Percentiles rank a stretch among this genome's conserved stretches.
Evolutionary conservation across 2,113 vertebrate species (phyloP).

Genomic region (Lophura nycthemera): DNA sequence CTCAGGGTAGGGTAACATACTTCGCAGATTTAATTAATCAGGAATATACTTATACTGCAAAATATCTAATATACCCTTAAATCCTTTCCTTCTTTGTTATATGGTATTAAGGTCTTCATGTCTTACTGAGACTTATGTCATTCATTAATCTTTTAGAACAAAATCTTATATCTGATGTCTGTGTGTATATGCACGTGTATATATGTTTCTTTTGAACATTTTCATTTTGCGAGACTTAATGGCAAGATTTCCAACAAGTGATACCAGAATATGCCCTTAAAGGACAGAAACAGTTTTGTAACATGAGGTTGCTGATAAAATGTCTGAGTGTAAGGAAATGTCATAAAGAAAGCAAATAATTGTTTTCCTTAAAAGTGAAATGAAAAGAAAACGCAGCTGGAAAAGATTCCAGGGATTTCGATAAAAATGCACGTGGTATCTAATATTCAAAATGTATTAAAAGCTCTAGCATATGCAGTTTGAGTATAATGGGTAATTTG

Average conservation of each 20-base stretch:
- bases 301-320: not conserved
- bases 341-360: not conserved
- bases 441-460: not conserved
- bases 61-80: constrained; percentile 60
- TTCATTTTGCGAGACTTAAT: not conserved
- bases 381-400: not conserved
- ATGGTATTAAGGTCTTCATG: constrained; percentile 15
- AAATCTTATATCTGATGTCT: not conserved
- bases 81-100: constrained; percentile 32
- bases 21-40: constrained; percentile 78
- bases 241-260: not conserved
- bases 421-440: not conserved
- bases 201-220: not conserved
- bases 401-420: not conserved
- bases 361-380: not conserved
- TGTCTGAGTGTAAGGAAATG: not conserved
- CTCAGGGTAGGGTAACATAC: constrained; percentile 63
- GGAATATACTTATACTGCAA: constrained; percentile 74
- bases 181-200: not conserved
- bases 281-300: not conserved
- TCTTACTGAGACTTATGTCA: not conserved
- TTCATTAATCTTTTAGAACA: not conserved
- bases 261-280: not conserved
- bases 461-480: not conserved
- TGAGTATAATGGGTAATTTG: not conserved